Evolutionary conservation across 2,888 invertebrate genomes (phyloP).

Genomic region (Zelleria hepariella): DNA sequence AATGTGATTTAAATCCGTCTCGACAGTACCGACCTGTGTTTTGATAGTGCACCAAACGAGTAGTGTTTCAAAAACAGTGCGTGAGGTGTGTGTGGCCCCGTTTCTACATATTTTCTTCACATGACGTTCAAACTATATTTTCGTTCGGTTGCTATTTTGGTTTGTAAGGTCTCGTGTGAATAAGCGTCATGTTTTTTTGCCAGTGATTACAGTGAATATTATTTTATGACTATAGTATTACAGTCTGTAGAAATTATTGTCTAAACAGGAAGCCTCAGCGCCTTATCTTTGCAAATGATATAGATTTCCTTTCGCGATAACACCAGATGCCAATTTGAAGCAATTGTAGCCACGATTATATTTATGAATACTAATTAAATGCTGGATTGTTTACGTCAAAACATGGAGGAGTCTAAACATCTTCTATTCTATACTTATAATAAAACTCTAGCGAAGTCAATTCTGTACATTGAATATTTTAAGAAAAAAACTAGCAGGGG

Average conservation of each 20-base stretch:
- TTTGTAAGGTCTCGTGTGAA: slow-evolving; percentile 8
- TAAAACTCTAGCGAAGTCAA: too few relatives aligned
- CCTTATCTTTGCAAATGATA: not conserved
- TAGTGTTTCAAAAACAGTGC: slow-evolving; percentile 11
- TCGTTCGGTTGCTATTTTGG: slow-evolving; percentile 11
- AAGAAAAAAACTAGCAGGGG: too few relatives aligned
- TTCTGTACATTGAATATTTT: too few relatives aligned
- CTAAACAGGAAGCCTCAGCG: too few relatives aligned
- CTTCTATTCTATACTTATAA: too few relatives aligned
- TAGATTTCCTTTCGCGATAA: not conserved
- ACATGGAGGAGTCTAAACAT: not conserved
- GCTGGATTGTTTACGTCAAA: not conserved
- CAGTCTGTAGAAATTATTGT: not conserved
- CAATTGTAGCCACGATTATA: not conserved
- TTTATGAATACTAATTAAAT: not conserved
- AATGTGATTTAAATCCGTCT: slow-evolving; percentile 7
- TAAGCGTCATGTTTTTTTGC: slow-evolving; percentile 5
- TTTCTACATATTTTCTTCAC: slow-evolving; percentile 9
- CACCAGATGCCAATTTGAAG: not conserved
- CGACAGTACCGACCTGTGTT: not conserved
- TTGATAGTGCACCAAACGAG: slow-evolving; percentile 6
- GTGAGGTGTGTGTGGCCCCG: slow-evolving; percentile 7
- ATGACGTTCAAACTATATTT: slow-evolving; percentile 13
- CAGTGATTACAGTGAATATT: not conserved
- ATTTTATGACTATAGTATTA: not conserved